Base-by-base conservation (phyloP, 2,797 vertebrate species). In the Columba guinea region DNA sequence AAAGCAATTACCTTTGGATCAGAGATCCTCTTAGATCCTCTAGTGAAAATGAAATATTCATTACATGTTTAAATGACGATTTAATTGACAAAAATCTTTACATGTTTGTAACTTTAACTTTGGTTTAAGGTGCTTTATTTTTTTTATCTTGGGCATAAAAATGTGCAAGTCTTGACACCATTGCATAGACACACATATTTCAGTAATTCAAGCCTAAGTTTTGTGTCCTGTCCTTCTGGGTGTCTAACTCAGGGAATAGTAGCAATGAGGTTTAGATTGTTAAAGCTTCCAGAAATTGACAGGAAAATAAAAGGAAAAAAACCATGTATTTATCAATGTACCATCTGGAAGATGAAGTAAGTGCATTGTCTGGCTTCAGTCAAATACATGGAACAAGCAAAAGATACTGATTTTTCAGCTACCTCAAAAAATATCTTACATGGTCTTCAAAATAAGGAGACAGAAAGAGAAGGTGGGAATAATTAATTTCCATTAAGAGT, bases 31-130 rank as follows among this genome's bases (percentile, higher is more conserved):
- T 32, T 70, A 59, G 75, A 63, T 85, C 90, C 83, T 89, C 35
- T 26, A 65, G 44, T 27, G 46, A 95, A 92, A 95, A 91, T 84
- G 15, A 97, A 87, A 87, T 69, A 93, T 52, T 74, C 84, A 89
- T 90, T 90, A 48, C 32, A 39, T 64, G 35, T 94, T 70, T 89
- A 89, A 88, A 85, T 52, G 76, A 86, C 93, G 48, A 95, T 95
- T 96, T 97, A 87, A 92, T 78, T 95, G 85, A 69, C 46, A 79
- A 79, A 95, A 91, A 95, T 90, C 64, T 70, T 93, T 90, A 87
- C 73, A 78, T 37, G 63, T 24, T 93, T 89, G 59, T 95, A 96
- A 35, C 80, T 94, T 94, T 90, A 87, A 80, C 70, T 73, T 82
- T 68, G 34, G 20, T 82, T 79, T 75, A 85, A 96, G 74, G 52